Evolutionary conservation across 2,113 vertebrate genomes (phyloP).

Genomic region (Sphyrna mokarran): DNA sequence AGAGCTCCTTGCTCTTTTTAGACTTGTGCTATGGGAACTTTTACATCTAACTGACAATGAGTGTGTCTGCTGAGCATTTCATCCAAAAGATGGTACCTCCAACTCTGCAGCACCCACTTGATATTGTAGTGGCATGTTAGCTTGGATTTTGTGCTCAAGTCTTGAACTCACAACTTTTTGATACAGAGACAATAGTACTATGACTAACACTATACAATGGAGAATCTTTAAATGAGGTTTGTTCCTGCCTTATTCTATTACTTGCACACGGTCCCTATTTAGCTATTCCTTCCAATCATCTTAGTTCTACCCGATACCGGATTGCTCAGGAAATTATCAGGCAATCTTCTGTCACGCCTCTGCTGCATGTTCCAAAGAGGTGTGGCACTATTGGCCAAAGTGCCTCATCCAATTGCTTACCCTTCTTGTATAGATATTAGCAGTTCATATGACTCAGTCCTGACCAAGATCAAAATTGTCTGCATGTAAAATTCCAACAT

Average conservation of each 20-base stretch:
- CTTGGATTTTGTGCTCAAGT: not conserved
- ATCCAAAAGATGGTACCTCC: no score
- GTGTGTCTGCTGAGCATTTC: no score
- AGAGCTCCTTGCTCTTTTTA: not conserved
- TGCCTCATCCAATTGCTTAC: not conserved
- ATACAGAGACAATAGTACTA: not conserved
- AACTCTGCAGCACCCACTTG: no score
- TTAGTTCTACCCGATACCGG: not conserved
- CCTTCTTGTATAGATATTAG: not conserved
- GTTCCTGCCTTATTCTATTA: not conserved
- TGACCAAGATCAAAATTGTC: not conserved
- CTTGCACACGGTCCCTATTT: not conserved
- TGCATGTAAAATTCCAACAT: not conserved
- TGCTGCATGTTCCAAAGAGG: not conserved
- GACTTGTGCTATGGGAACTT: not conserved
- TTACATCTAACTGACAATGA: not conserved
- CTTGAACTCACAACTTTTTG: not conserved
- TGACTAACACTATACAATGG: not conserved
- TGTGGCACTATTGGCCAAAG: not conserved
- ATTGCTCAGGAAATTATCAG: not conserved
- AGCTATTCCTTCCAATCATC: not conserved
- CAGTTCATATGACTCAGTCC: not conserved
- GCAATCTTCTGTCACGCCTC: not conserved
- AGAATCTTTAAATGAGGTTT: not conserved
- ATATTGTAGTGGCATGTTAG: not conserved